Percentiles rank a stretch among this genome's conserved stretches.
These are phyloP conservation scores for Microplitis manilae DNA, from an alignment of 2,888 invertebrate species.

Conservation along the genomic window DNA sequence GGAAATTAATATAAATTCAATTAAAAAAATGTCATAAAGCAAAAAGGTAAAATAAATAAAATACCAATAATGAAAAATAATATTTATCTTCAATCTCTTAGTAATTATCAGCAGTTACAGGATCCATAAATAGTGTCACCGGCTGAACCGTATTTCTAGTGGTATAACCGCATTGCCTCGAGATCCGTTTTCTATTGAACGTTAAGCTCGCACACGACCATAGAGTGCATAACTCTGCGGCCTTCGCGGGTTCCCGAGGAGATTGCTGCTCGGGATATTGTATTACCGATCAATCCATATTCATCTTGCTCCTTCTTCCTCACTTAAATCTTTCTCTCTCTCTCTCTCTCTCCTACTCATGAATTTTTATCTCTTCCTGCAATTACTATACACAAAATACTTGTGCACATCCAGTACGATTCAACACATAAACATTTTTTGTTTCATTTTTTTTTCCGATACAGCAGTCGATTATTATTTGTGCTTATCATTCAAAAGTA, in stretches of 20 bases:
- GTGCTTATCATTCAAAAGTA: background rate
- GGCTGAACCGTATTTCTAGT: conserved; percentile 39
- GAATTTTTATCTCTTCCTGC: no score
- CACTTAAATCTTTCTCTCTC: conserved; percentile 16
- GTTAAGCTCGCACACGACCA: conserved; percentile 44
- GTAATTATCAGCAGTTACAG: background rate
- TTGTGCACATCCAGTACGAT: no score
- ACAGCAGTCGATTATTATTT: background rate
- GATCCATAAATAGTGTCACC: conserved; percentile 21
- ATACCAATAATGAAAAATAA: background rate
- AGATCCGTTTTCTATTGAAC: conserved; percentile 54
- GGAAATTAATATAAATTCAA: conserved; percentile 1
- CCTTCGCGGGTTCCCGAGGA: conserved; percentile 52
- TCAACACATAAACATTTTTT: no score
- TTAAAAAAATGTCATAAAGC: background rate
- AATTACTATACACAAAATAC: no score
- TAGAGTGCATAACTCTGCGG: conserved; percentile 55
- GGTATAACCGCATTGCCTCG: conserved; percentile 49
- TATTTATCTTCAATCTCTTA: background rate
- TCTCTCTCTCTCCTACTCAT: conserved; percentile 19
- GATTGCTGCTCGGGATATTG: conserved; percentile 57
- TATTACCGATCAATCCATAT: conserved; percentile 52
- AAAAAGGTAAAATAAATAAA: no score
- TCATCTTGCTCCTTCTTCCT: conserved; percentile 9
- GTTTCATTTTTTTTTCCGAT: conserved; percentile 11